Evolutionary conservation across 2,888 invertebrate species (phyloP).

Genomic region (Heteromurus nitidus): DNA sequence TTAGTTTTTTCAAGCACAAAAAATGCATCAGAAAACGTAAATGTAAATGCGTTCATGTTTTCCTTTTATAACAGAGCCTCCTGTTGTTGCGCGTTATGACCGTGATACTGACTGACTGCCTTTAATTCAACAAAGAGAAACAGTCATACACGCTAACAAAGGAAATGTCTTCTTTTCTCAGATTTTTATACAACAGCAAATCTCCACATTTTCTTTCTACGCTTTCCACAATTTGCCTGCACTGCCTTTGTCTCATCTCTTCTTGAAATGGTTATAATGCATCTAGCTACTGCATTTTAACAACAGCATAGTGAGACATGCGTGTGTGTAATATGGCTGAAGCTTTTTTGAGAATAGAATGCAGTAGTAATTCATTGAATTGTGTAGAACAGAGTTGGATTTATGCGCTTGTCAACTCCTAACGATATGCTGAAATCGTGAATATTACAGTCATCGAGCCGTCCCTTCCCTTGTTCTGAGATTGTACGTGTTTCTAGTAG

Average conservation of each 20-base stretch:
- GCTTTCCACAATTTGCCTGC: constrained; percentile 29
- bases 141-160: constrained; percentile 9
- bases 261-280: too few relatives aligned
- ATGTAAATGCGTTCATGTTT: not conserved
- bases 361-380: constrained; percentile 39
- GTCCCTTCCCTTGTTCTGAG: too few relatives aligned
- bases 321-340: not conserved
- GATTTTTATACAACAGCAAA: not conserved
- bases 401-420: constrained; percentile 55
- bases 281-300: too few relatives aligned
- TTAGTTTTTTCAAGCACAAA: too few relatives aligned
- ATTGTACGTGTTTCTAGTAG: too few relatives aligned
- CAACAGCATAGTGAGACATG: too few relatives aligned
- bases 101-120: constrained; percentile 56
- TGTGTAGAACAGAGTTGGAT: constrained; percentile 43
- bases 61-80: too few relatives aligned
- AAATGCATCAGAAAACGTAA: too few relatives aligned
- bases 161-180: constrained; percentile 23
- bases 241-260: constrained; percentile 21
- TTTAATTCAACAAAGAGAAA: constrained; percentile 34
- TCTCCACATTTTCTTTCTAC: not conserved
- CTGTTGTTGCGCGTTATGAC: constrained; percentile 39
- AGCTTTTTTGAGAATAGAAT: not conserved
- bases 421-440: constrained; percentile 50
- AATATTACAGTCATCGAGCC: too few relatives aligned